A percentile compares a stretch with the other conserved stretches of the same genome.
These are phyloP conservation scores for Cephus sareptanus DNA, from an alignment of 2,888 invertebrate species.

Conservation along the genomic window DNA sequence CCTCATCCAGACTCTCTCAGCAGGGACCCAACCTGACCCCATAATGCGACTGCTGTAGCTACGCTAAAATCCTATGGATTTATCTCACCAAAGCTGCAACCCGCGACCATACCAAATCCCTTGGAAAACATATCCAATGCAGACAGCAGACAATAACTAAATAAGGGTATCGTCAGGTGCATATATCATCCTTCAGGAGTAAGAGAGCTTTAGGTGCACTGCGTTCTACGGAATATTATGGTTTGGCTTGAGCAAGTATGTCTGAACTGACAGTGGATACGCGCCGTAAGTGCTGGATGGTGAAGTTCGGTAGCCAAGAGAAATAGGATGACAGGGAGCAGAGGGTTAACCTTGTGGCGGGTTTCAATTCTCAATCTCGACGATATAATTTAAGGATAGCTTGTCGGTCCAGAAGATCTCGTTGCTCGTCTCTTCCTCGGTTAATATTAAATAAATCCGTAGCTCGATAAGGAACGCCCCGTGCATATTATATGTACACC, in stretches of 20 bases:
- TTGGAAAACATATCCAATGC: background rate
- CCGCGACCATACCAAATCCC: background rate
- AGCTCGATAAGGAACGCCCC: background rate
- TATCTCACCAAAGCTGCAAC: background rate
- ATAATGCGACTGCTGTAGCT: background rate
- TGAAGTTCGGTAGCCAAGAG: background rate
- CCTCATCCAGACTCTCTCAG: background rate
- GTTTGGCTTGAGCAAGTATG: background rate
- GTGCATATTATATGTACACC: background rate
- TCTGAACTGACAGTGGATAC: background rate
- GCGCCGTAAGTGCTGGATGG: background rate
- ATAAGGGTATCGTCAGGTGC: background rate
- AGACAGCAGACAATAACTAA: background rate
- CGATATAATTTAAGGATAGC: background rate
- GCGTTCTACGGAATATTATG: background rate
- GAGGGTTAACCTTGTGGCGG: background rate
- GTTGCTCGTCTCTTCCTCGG: background rate
- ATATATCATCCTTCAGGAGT: background rate
- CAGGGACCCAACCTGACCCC: background rate
- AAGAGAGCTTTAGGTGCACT: background rate
- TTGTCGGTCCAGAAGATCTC: background rate
- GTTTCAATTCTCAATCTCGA: background rate
- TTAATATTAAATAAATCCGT: background rate
- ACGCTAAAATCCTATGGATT: background rate
- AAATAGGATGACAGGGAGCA: background rate